These are phyloP conservation scores for Sebastes diaconus DNA, from an alignment of 2,797 vertebrate species.

Conservation along the genomic window DNA sequence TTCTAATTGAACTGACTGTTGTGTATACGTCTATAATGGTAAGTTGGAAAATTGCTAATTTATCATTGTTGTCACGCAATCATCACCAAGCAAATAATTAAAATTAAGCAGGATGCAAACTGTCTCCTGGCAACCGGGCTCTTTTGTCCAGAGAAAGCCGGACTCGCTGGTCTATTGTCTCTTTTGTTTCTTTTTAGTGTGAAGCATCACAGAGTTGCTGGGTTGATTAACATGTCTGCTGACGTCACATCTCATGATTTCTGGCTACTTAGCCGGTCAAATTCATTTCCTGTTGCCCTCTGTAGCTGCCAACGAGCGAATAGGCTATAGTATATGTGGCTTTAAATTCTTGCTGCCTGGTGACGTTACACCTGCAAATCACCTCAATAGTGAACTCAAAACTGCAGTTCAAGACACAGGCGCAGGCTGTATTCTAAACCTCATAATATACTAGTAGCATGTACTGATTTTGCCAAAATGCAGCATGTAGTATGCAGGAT, in stretches of 20 bases:
- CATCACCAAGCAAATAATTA: constrained; percentile 13
- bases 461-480: too few relatives aligned
- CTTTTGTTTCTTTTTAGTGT: background rate
- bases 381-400: background rate
- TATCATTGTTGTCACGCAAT: background rate
- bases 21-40: background rate
- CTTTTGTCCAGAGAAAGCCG: background rate
- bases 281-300: constrained; percentile 7
- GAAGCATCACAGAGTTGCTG: background rate
- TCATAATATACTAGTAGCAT: too few relatives aligned
- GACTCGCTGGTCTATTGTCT: background rate
- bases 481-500: too few relatives aligned
- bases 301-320: background rate
- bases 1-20: constrained; percentile 1
- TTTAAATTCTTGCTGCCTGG: background rate
- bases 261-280: background rate
- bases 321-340: background rate
- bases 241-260: background rate
- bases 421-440: too few relatives aligned
- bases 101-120: background rate
- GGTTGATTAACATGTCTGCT: constrained; percentile 1
- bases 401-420: background rate
- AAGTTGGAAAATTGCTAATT: background rate
- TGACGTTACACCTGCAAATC: background rate
- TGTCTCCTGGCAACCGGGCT: constrained; percentile 6